phyloP scores from a whole-genome alignment of 92 coral and sea anemone species.

The Diadumene lineata region DNA sequence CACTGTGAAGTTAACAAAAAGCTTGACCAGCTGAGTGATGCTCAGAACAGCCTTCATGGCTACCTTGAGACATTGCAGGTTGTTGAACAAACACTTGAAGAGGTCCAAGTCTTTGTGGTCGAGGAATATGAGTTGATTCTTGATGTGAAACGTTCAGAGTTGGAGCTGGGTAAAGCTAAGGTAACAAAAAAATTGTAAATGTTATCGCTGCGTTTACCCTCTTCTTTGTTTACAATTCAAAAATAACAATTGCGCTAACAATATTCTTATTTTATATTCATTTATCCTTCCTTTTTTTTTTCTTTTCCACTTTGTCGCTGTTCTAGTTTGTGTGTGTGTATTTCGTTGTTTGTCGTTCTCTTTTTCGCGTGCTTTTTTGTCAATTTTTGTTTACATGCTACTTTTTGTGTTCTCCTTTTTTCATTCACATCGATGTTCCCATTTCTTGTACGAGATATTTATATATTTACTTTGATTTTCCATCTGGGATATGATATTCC shows the following conservation, averaged over 20 bases:
- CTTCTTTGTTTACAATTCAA: too few relatives aligned
- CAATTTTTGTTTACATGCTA: neutral
- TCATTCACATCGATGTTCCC: neutral
- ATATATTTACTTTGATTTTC: too few relatives aligned
- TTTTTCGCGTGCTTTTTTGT: neutral
- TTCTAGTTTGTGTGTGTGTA: too few relatives aligned
- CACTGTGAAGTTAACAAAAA: constrained; percentile 61
- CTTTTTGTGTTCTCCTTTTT: neutral
- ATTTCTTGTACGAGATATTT: too few relatives aligned
- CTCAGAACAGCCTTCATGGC: constrained; percentile 73
- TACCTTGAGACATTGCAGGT: constrained; percentile 71
- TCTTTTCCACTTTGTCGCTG: neutral
- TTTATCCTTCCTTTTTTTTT: too few relatives aligned
- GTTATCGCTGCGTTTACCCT: too few relatives aligned
- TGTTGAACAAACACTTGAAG: constrained; percentile 58
- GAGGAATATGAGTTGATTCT: constrained; percentile 63
- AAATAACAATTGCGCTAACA: too few relatives aligned
- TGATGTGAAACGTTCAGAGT: constrained; percentile 61
- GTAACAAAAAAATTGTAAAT: too few relatives aligned
- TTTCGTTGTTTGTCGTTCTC: neutral
- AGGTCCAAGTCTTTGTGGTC: constrained; percentile 64
- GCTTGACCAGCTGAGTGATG: constrained; percentile 52
- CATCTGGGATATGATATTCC: neutral
- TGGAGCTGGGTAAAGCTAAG: constrained; percentile 81
- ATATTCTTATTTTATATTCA: too few relatives aligned